Evolutionary conservation across 2,113 vertebrate genomes (phyloP), one percentile per base, ranked within the genome.

Genomic region (Hippocampus barbouri): DNA sequence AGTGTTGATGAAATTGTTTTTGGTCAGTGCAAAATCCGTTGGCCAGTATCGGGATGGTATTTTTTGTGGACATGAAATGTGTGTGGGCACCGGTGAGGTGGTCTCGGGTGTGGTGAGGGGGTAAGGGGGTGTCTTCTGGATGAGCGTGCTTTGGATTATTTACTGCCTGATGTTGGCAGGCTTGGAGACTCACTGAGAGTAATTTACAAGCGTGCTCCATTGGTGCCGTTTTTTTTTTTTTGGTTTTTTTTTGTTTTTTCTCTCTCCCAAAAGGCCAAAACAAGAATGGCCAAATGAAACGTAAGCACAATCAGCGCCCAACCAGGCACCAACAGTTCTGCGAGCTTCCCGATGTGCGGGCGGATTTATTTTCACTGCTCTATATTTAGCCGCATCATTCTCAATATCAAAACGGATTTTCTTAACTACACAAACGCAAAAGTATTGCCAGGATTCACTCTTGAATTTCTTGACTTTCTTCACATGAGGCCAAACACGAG

Each of bases 121-220:
- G 82, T 88, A 25, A 79, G 68, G 0, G 16, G 61, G 73, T 79
- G 79, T 88, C 76, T 78, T 87, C 92, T 92, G 87, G 91, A 89
- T 86, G 83, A 91, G 87, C 83, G 80, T 84, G 89, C 72, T 76
- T 66, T 65, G 23, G 86, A 89, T 93, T 92, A 94, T 94, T 94
- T 94, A 93, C 90, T 91, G 72, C 78, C 83, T 82, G 84, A 86
- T 81, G 88, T 90, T 93, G 89, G 87, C 89, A 92, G 87, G 78
- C 83, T 87, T 87, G 83, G 57, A 86, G 90, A 79, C 88, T 89
- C 79, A 74, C 90, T 89, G 86, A 80, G 84, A 65, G 73, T 86
- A 90, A 90, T 93, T 93, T 93, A 94, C 91, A 91, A 91, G 85
- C 78, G 72, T 76, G 69, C 80, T 85, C 80, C 83, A 88, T 87